Evolutionary conservation across 2,113 vertebrate species (phyloP), one percentile per base, ranked within the genome.

Genomic region (Tapirus terrestris): DNA sequence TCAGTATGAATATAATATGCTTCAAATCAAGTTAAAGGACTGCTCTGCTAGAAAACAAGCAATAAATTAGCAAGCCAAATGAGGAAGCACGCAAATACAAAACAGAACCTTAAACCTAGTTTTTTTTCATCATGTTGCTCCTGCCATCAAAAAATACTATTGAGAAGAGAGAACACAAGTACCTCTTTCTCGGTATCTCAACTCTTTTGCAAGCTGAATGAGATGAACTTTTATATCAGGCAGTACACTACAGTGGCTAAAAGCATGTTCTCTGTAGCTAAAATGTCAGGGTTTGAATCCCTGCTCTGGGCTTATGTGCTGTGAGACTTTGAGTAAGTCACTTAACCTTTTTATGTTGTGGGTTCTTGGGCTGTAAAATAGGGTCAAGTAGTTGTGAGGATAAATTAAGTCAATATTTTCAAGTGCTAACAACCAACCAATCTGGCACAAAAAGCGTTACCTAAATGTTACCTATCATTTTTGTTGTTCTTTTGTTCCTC

Each of bases 21-120:
- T 91, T 96, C 20, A 79, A 75, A 95, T 77, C 14, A 73, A 72
- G 60, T 70, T 93, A 73, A 51, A 96, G 68, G 20, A 27, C 17
- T 68, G 56, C 25, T 23, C 23, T 92, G 21, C n/a, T 31, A 91
- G 45, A 94, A 61, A 82, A 58, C 10, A n/a, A 60, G 53, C 73
- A 56, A 72, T 58, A 83, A 80, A 82, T 18, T 39, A 87, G 36
- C 18, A 29, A 36, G 56, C 31, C 65, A 95, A 90, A 75, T 39
- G 60, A 58, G 29, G 68, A 76, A 94, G 36, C 31, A 89, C 29
- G 91, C n/a, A 65, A 63, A 93, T 25, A 75, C 31, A 72, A 88
- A 92, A 63, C 4, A 76, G 63, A 79, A 92, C 12, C 25, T 70
- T 84, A 95, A 82, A 60, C 21, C 29, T 31, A 48, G 29, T 11